Conservation (phyloP, 2,888 invertebrate genomes). For the Cephus rjabovi region DNA sequence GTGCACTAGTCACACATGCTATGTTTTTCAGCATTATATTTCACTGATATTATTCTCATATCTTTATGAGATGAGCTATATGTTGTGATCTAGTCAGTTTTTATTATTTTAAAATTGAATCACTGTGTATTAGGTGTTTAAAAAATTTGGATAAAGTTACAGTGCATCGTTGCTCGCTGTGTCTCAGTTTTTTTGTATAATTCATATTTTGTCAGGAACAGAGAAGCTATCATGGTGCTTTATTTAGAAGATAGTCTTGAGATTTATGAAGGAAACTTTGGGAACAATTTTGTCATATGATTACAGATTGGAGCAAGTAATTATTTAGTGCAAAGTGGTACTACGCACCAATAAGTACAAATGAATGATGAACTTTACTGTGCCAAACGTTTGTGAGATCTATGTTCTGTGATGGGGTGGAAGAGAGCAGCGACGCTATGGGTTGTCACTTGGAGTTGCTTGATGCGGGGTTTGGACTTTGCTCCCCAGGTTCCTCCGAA, state of each 20-base stretch:
- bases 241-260: background rate
- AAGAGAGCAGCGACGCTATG: conserved; percentile 54
- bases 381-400: conserved; percentile 24
- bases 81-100: background rate
- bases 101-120: background rate
- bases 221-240: background rate
- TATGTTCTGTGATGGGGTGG: conserved; percentile 60
- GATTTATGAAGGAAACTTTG: background rate
- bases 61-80: background rate
- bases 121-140: background rate
- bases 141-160: background rate
- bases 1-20: background rate
- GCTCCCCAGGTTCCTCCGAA: conserved; percentile 60
- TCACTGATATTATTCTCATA: background rate
- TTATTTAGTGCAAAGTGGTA: background rate
- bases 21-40: conserved; percentile 1
- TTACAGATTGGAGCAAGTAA: background rate
- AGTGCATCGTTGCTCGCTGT: background rate
- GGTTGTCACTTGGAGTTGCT: conserved; percentile 60
- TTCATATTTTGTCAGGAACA: background rate
- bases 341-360: conserved; percentile 11
- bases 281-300: background rate
- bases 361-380: conserved; percentile 31
- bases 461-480: conserved; percentile 54
- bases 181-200: background rate